phyloP scores from a whole-genome alignment of 2,113 vertebrate genomes.

The Brachypodius melanocephalos region DNA sequence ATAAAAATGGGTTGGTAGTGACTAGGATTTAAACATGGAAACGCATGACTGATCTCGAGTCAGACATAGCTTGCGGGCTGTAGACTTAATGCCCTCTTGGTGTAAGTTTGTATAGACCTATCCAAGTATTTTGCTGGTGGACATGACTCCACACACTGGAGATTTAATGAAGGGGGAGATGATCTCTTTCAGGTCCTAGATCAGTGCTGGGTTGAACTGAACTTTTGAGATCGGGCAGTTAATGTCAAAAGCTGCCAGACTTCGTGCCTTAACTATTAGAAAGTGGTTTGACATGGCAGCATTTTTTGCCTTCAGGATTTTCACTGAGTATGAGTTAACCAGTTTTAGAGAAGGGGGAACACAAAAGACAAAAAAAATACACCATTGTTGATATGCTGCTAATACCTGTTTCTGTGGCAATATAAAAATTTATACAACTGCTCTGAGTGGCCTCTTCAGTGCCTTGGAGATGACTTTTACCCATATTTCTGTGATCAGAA shows the following conservation, averaged over 20 bases:
- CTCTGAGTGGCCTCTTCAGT: background rate
- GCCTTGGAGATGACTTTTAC: background rate
- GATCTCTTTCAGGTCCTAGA: background rate
- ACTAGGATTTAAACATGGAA: background rate
- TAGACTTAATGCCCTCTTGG: background rate
- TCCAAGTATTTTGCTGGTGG: background rate
- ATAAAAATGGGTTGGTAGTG: background rate
- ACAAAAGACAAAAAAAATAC: background rate
- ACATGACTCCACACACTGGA: background rate
- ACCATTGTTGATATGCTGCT: background rate
- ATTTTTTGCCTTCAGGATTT: background rate
- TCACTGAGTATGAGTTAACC: background rate
- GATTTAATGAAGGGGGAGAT: background rate
- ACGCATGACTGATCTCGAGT: background rate
- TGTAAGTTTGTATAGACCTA: background rate
- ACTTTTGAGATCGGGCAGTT: background rate
- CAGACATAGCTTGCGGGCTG: background rate
- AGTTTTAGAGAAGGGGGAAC: background rate
- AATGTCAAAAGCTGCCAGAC: background rate
- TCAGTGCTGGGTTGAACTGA: background rate
- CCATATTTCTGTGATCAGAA: background rate
- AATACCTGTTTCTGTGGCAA: background rate
- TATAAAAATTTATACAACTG: background rate
- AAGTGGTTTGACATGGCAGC: fast-evolving
- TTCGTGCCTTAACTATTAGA: background rate